Conservation (phyloP, 2,113 vertebrate species). For the Microcebus jonahi region DNA sequence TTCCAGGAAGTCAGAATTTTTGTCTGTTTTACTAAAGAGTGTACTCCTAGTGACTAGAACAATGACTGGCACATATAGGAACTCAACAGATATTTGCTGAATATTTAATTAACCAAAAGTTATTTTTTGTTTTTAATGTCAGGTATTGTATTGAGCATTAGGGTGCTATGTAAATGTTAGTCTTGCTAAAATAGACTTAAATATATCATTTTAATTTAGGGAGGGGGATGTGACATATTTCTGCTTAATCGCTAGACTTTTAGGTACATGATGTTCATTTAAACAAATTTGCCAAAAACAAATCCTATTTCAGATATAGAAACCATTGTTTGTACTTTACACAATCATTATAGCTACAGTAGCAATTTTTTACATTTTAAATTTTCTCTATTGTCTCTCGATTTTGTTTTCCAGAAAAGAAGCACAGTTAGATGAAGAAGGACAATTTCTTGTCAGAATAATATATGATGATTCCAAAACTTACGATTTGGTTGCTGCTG, state of each 20-base stretch:
- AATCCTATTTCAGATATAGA: background rate
- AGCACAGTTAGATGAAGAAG: conserved; percentile 98
- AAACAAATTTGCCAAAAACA: background rate
- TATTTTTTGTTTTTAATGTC: background rate
- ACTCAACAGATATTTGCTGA: background rate
- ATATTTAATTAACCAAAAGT: background rate
- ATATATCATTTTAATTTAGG: background rate
- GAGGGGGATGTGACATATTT: background rate
- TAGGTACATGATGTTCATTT: background rate
- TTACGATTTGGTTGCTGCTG: conserved; percentile 96
- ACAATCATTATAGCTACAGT: background rate
- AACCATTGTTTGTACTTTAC: background rate
- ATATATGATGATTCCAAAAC: conserved; percentile 99
- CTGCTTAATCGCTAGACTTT: background rate
- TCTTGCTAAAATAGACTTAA: background rate
- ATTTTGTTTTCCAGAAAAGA: conserved; percentile 90
- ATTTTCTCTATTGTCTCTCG: background rate
- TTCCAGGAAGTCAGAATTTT: background rate
- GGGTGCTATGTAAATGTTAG: background rate
- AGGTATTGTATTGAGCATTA: background rate
- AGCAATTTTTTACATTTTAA: conserved; percentile 4
- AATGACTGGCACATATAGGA: background rate
- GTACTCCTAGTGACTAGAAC: too few relatives aligned
- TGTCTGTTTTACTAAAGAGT: background rate
- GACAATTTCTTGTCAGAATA: conserved; percentile 98